A percentile compares a stretch with the other conserved stretches of the same genome.
phyloP scores from a whole-genome alignment of 35 echinoderm and acorn worm genomes.

The Diadema setosum region DNA sequence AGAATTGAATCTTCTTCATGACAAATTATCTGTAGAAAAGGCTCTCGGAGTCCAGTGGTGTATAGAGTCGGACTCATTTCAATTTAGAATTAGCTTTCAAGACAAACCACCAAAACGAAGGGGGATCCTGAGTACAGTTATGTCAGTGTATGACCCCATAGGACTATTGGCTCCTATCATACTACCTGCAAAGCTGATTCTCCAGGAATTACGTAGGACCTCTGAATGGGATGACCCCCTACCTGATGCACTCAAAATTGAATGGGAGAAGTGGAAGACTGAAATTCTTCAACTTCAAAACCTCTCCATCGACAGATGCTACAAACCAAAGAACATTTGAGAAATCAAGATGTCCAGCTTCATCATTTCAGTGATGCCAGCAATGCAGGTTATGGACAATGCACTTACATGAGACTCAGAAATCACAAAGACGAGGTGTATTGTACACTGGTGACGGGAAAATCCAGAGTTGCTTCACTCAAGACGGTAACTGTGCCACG shows the following conservation, averaged over 20 bases:
- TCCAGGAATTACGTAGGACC: constrained; percentile 39
- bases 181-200: constrained; percentile 29
- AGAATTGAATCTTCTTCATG: constrained; percentile 28
- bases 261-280: constrained; percentile 20
- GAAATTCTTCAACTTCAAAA: neutral
- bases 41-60: constrained; percentile 37
- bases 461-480: constrained; percentile 40
- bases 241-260: neutral
- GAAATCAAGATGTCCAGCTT: neutral
- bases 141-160: constrained; percentile 55
- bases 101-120: constrained; percentile 47
- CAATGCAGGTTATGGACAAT: constrained; percentile 14
- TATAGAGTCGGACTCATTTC: constrained; percentile 40
- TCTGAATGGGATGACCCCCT: constrained; percentile 50
- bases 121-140: constrained; percentile 36
- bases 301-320: constrained; percentile 17
- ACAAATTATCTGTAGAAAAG: constrained; percentile 1
- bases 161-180: constrained; percentile 23
- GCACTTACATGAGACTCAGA: neutral
- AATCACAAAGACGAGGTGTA: neutral
- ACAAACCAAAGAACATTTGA: constrained; percentile 42
- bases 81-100: constrained; percentile 13
- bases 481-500: constrained; percentile 63
- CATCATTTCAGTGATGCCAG: constrained; percentile 56
- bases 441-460: constrained; percentile 17